A percentile compares a stretch with the other conserved stretches of the same genome.
Conservation (phyloP, 1,140 invertebrate species). For the Alviniconcha marisindica region DNA sequence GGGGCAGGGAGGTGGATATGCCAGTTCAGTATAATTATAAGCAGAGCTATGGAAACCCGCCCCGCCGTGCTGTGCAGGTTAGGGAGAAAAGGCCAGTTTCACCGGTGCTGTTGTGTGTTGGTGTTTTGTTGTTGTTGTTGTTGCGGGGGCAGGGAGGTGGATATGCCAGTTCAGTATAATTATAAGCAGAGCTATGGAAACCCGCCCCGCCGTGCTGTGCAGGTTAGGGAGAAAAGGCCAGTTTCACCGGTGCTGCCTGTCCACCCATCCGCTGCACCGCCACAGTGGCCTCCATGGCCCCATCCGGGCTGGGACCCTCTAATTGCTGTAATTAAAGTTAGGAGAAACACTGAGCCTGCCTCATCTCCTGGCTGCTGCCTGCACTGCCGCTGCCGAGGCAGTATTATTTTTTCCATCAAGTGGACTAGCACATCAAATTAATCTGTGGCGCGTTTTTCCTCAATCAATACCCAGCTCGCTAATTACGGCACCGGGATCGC, state of each 20-base stretch:
- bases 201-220: neutral
- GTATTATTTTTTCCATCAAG: slow-evolving; percentile 53
- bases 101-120: no score
- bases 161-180: no score
- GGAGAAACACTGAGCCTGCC: slow-evolving; percentile 42
- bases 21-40: no score
- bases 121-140: neutral
- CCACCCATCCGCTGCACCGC: no score
- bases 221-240: no score
- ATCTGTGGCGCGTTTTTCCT: slow-evolving; percentile 49
- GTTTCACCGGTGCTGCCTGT: no score
- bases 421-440: slow-evolving; percentile 46
- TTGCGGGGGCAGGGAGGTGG: no score
- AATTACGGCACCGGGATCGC: slow-evolving; percentile 42
- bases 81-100: no score
- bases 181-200: no score
- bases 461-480: slow-evolving; percentile 47
- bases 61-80: neutral
- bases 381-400: neutral
- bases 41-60: neutral
- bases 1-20: no score
- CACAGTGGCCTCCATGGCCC: no score
- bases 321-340: slow-evolving; percentile 54
- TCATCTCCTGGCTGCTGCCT: neutral
- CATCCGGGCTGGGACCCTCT: slow-evolving; percentile 34